Base-by-base conservation (phyloP, 2,888 invertebrate species). In the Pyrocoelia pectoralis region DNA sequence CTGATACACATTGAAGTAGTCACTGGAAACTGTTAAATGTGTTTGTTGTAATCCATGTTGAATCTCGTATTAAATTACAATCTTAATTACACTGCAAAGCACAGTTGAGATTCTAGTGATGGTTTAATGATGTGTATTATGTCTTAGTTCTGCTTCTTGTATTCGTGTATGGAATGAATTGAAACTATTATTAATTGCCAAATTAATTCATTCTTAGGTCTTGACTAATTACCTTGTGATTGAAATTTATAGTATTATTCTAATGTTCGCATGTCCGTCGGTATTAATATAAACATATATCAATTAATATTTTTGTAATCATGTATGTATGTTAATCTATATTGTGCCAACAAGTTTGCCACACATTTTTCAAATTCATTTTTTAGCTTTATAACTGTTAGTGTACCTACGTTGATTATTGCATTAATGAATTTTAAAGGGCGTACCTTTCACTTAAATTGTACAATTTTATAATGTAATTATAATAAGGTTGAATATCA, bases 231-330 rank as follows among this genome's bases (percentile, higher is more conserved):
- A 40, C 33, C 19, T 33, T 48, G 59, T 54, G 48, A 54, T 53
- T 29, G 40, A 28, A 49, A 51, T 28, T 57, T 55, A 28, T 49
- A 63, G 54, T 58, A 63, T 59, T 63, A 51, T 57, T 51, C 61
- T 58, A 60, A 69, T 70, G 73, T 69, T 70, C 73, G 72, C 71
- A 73, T 71, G 70, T 72, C 73, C 72, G 72, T 76, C 73, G 73
- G 72, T 76, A 73, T 75, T 77, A 77, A 33, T 33, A 33, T 33
- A 33, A 33, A 77, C 76, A 77, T 77, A 71, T 73, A 76, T 74
- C 75, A 73, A 73, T 67, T 72, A 66, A 76, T 79, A 79, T 78
- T 78, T 79, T 79, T 79, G 76, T 79, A 77, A 76, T 73, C 76
- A 76, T 75, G 75, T 77, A 71, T 66, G 64, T 70, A 58, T 17